These are phyloP conservation scores for Nephrotoma appendiculata DNA, from an alignment of 2,888 invertebrate species.

Conservation along the genomic window DNA sequence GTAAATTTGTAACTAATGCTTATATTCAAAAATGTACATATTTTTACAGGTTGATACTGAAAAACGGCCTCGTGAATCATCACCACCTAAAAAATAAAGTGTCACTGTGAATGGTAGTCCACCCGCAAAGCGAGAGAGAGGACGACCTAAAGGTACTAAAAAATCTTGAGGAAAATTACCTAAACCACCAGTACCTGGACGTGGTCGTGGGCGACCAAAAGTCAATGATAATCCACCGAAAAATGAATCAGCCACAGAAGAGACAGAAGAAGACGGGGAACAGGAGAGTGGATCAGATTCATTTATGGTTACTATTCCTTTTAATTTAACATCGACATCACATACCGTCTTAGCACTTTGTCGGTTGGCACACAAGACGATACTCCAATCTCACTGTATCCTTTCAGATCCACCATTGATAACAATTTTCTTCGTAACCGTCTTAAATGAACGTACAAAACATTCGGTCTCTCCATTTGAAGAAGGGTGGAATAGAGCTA, in stretches of 20 bases:
- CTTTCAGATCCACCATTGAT: no score
- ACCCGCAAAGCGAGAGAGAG: slow-evolving; percentile 39
- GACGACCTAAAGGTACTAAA: slow-evolving; percentile 42
- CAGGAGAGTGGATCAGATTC: slow-evolving; percentile 17
- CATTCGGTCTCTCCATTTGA: no score
- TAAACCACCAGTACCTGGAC: slow-evolving; percentile 5
- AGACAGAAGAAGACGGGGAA: slow-evolving; percentile 17
- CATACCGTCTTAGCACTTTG: no score
- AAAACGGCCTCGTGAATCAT: slow-evolving; percentile 34
- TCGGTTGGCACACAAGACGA: no score
- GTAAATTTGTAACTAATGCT: no score
- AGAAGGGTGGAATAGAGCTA: no score
- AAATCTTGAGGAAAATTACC: slow-evolving; percentile 26
- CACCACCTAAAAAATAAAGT: slow-evolving; percentile 34
- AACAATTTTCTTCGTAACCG: no score
- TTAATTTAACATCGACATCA: no score
- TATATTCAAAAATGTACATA: background rate
- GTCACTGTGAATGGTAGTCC: slow-evolving; percentile 36
- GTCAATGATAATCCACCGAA: slow-evolving; percentile 9
- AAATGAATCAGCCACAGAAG: slow-evolving; percentile 17
- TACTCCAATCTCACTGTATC: no score
- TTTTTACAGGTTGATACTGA: slow-evolving; percentile 25
- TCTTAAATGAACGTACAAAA: no score
- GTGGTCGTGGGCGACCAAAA: slow-evolving; percentile 6
- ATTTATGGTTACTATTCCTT: background rate